Percentiles rank a stretch among this genome's conserved stretches.
These are phyloP conservation scores for Symphodus melops DNA, from an alignment of 2,113 vertebrate species.

Conservation along the genomic window DNA sequence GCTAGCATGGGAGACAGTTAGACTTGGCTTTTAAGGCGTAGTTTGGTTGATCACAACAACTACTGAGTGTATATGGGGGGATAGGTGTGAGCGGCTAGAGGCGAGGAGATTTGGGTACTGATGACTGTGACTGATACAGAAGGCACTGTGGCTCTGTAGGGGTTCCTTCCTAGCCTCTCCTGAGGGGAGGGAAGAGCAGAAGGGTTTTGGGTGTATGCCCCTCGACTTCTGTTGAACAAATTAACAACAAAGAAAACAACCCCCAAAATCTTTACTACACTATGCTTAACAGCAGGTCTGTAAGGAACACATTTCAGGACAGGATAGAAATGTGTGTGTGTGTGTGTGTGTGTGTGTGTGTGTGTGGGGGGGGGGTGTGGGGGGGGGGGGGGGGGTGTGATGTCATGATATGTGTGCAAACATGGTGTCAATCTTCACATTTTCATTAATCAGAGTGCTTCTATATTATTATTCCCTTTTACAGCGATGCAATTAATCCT, in stretches of 20 bases:
- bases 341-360: no score
- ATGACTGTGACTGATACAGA: slow-evolving; percentile 78
- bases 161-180: slow-evolving; percentile 49
- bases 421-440: slow-evolving; percentile 38
- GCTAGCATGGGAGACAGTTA: slow-evolving; percentile 50
- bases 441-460: slow-evolving; percentile 21
- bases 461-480: not conserved
- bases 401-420: slow-evolving; percentile 60
- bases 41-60: slow-evolving; percentile 59
- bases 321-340: slow-evolving; percentile 21
- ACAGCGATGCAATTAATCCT: slow-evolving; percentile 43
- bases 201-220: slow-evolving; percentile 48
- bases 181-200: slow-evolving; percentile 43
- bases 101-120: slow-evolving; percentile 23
- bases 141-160: slow-evolving; percentile 85
- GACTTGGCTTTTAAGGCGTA: slow-evolving; percentile 74
- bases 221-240: slow-evolving; percentile 36
- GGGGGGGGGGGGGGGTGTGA: slow-evolving; percentile 19
- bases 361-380: not conserved
- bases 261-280: slow-evolving; percentile 22
- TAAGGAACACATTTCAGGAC: slow-evolving; percentile 34
- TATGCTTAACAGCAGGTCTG: slow-evolving; percentile 37
- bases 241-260: slow-evolving; percentile 24
- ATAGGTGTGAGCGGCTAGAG: not conserved
- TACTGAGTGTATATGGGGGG: slow-evolving; percentile 24